phyloP scores from a whole-genome alignment of 2,888 invertebrate genomes.

The Tenodera sinensis region DNA sequence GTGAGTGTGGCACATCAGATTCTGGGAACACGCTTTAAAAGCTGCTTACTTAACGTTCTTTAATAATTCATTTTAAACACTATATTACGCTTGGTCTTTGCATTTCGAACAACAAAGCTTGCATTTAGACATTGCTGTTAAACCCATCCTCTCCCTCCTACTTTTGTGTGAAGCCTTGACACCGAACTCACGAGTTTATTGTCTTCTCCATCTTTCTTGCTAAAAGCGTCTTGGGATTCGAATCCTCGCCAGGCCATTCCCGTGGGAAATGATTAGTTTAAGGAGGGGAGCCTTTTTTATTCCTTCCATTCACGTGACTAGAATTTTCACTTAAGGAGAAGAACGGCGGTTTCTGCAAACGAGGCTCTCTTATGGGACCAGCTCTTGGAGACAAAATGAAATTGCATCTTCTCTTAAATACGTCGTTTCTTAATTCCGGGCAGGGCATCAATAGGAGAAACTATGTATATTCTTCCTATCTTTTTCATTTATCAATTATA shows the following conservation, averaged over 20 bases:
- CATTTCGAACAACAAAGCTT: no score
- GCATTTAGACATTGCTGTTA: no score
- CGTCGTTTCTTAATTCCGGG: neutral
- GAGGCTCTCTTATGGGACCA: neutral
- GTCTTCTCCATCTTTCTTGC: neutral
- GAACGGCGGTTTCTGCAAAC: neutral
- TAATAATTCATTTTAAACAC: no score
- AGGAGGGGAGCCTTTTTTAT: neutral
- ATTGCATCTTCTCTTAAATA: neutral
- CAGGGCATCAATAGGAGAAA: neutral
- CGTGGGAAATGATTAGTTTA: neutral
- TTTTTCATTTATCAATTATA: no score
- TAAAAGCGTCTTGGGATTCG: neutral
- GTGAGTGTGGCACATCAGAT: no score
- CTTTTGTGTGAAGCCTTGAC: no score
- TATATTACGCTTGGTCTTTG: no score
- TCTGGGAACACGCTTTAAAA: no score
- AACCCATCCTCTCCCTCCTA: no score
- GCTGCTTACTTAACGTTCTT: no score
- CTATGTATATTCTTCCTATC: no score
- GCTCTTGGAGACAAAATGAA: no score
- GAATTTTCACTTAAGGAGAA: neutral
- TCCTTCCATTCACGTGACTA: neutral
- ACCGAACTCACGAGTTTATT: neutral
- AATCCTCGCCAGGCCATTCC: neutral